phyloP scores from a whole-genome alignment of 2,797 vertebrate species.

The Cossypha heuglini region DNA sequence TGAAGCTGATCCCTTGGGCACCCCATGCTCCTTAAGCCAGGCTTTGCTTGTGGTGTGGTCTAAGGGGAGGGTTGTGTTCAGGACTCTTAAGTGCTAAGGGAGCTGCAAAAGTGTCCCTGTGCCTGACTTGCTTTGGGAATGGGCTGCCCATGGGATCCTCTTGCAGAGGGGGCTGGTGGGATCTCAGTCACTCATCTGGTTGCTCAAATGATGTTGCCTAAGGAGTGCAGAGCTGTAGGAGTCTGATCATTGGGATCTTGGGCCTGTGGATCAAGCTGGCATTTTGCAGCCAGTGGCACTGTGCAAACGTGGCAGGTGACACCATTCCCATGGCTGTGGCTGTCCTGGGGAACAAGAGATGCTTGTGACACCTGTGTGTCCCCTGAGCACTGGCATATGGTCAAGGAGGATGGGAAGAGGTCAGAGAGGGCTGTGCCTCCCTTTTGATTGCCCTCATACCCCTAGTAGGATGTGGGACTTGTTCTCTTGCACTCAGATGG shows the following conservation, averaged over 20 bases:
- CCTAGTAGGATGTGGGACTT: neutral
- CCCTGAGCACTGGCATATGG: neutral
- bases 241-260: neutral
- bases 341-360: fast-evolving
- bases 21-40: neutral
- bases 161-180: neutral
- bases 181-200: neutral
- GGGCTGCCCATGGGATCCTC: neutral
- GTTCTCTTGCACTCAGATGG: neutral
- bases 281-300: neutral
- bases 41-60: neutral
- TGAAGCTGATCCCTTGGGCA: neutral
- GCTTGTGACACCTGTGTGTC: neutral
- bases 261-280: neutral
- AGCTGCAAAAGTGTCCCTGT: neutral
- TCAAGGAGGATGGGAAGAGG: neutral
- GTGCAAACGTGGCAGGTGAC: neutral
- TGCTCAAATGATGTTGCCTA: fast-evolving
- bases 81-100: neutral
- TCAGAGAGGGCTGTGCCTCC: neutral
- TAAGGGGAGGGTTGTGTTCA: fast-evolving
- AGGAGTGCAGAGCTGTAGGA: neutral
- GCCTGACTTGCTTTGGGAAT: neutral
- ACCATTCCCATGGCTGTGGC: neutral
- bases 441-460: neutral